These are phyloP conservation scores for Plebejus argus DNA, from an alignment of 2,888 invertebrate species.

Conservation along the genomic window DNA sequence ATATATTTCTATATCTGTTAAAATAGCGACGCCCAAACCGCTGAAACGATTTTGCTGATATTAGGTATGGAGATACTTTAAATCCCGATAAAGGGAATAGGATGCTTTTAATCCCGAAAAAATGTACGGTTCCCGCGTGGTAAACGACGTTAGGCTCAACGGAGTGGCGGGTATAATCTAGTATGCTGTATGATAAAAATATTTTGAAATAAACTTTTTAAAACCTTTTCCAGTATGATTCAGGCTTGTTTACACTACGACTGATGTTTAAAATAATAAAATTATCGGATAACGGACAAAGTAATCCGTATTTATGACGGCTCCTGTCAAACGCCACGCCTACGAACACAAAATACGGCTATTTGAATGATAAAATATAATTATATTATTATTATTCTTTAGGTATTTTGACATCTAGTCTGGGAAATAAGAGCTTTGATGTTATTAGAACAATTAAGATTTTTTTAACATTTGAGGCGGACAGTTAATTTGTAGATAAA, in stretches of 20 bases:
- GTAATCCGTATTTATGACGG: slow-evolving; percentile 40
- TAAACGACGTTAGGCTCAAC: too few relatives aligned
- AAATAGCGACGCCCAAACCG: too few relatives aligned
- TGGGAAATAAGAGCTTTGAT: too few relatives aligned
- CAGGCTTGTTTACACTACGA: neutral
- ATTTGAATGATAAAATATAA: slow-evolving; percentile 27
- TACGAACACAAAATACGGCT: slow-evolving; percentile 29
- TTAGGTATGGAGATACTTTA: neutral
- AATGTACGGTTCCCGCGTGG: too few relatives aligned
- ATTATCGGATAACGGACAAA: slow-evolving; percentile 6
- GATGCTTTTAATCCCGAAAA: too few relatives aligned
- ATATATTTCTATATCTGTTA: too few relatives aligned
- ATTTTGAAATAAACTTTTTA: neutral
- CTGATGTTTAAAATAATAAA: slow-evolving; percentile 25
- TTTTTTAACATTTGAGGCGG: too few relatives aligned
- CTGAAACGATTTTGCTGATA: neutral
- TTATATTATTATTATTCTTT: neutral
- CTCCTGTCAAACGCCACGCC: slow-evolving; percentile 37
- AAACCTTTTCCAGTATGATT: neutral
- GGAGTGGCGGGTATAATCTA: neutral
- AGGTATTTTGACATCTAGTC: neutral
- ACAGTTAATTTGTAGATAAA: too few relatives aligned
- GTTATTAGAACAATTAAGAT: too few relatives aligned
- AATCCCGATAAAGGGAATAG: too few relatives aligned
- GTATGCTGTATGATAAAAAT: neutral